Percentiles rank a stretch among this genome's conserved stretches.
These are phyloP conservation scores for Meleagris gallopavo DNA, from an alignment of 2,113 vertebrate genomes.

Conservation along the genomic window DNA sequence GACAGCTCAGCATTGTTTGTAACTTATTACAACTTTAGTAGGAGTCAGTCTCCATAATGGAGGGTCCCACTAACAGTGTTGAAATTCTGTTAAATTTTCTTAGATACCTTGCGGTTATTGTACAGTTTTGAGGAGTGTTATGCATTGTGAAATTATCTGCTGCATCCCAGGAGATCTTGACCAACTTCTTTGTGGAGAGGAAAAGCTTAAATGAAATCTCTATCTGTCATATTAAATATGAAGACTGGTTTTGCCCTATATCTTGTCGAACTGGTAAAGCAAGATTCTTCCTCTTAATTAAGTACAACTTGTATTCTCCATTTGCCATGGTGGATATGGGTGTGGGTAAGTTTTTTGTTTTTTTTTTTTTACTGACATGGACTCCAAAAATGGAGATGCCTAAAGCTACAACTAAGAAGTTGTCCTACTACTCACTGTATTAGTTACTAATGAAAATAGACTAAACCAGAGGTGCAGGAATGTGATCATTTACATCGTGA, in stretches of 20 bases:
- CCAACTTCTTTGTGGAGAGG: background rate
- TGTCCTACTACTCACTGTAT: conserved; percentile 18
- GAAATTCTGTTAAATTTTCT: background rate
- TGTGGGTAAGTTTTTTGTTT: conserved; percentile 60
- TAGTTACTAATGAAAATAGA: conserved; percentile 41
- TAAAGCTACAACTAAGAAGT: conserved; percentile 59
- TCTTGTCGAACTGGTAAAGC: conserved; percentile 42
- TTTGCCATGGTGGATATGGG: conserved; percentile 56
- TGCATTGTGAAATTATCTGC: background rate
- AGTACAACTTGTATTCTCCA: conserved; percentile 50
- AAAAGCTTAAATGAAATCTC: background rate
- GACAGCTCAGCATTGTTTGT: background rate
- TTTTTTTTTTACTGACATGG: conserved; percentile 31
- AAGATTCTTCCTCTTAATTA: conserved; percentile 66
- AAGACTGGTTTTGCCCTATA: conserved; percentile 48
- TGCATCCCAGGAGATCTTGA: background rate
- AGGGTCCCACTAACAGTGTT: background rate
- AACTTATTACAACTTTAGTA: background rate
- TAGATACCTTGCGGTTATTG: background rate
- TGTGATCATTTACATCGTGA: conserved; percentile 6
- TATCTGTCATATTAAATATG: conserved; percentile 23
- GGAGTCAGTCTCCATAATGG: background rate
- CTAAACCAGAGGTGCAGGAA: background rate
- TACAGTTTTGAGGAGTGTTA: background rate
- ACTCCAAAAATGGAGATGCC: conserved; percentile 63